These are phyloP conservation scores for Ataeniobius toweri DNA, from an alignment of 2,797 vertebrate genomes.

Conservation along the genomic window DNA sequence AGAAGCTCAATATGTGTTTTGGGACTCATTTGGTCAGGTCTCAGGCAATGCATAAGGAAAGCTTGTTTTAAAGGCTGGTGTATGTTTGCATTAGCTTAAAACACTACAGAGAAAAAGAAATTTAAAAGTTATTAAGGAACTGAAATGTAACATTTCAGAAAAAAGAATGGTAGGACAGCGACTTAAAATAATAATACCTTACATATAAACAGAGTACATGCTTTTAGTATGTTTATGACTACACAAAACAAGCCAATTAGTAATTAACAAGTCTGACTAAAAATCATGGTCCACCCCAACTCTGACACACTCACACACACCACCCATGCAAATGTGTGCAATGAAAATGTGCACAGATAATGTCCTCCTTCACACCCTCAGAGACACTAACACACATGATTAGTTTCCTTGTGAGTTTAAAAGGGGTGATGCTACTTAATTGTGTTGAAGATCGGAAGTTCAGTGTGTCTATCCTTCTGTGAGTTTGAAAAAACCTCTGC, in stretches of 20 bases:
- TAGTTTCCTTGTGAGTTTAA: conserved; percentile 59
- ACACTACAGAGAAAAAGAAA: background rate
- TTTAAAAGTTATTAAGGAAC: background rate
- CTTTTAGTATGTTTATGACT: background rate
- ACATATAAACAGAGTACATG: background rate
- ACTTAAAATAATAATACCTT: background rate
- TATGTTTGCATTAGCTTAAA: conserved; percentile 4
- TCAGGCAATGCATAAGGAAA: background rate
- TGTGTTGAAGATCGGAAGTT: conserved; percentile 64
- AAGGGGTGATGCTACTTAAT: conserved; percentile 66
- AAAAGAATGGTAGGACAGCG: background rate
- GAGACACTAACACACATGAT: conserved; percentile 43
- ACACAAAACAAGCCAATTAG: conserved; percentile 17
- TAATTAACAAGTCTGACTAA: conserved; percentile 29
- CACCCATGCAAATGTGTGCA: conserved; percentile 21
- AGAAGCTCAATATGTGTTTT: conserved; percentile 34
- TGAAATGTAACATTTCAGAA: background rate
- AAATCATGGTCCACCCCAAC: conserved; percentile 23
- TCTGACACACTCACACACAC: conserved; percentile 18
- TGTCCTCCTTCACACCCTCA: conserved; percentile 10
- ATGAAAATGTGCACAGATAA: conserved; percentile 14
- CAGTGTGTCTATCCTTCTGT: conserved; percentile 54
- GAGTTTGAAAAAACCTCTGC: conserved; percentile 36
- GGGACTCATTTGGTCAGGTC: conserved; percentile 7
- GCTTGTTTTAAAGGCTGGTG: conserved; percentile 1